Evolutionary conservation across 2,888 invertebrate genomes (phyloP).

Genomic region (Eugnorisma glareosa): DNA sequence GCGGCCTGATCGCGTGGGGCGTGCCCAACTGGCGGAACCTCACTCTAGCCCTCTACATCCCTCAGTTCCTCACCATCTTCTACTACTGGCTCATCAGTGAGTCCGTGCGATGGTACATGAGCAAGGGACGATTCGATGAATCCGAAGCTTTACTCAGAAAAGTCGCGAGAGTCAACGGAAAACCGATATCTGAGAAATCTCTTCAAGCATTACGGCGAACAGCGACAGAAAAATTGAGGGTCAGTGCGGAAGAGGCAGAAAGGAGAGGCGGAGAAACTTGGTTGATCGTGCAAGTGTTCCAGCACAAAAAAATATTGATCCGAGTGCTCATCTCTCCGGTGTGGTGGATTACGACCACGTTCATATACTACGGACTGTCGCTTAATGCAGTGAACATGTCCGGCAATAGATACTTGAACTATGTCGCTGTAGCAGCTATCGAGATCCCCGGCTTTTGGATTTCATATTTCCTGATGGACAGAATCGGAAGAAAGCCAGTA

Average conservation of each 20-base stretch:
- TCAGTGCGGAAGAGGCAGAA: conserved; percentile 48
- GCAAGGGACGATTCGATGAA: conserved; percentile 92
- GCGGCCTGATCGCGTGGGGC: conserved; percentile 93
- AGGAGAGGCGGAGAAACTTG: conserved; percentile 70
- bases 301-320: conserved; percentile 72
- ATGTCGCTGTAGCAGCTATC: conserved; percentile 90
- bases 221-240: conserved; percentile 71
- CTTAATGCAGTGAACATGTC: conserved; percentile 92
- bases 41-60: conserved; percentile 92
- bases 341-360: conserved; percentile 92
- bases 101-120: conserved; percentile 94
- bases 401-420: conserved; percentile 92
- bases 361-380: conserved; percentile 92
- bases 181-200: conserved; percentile 76
- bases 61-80: conserved; percentile 91
- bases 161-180: conserved; percentile 91
- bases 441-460: conserved; percentile 93
- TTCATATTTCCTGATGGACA: conserved; percentile 90
- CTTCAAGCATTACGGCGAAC: conserved; percentile 72
- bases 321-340: conserved; percentile 81
- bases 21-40: conserved; percentile 92
- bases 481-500: conserved; percentile 91
- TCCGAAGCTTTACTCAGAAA: conserved; percentile 91
- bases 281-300: conserved; percentile 77
- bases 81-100: conserved; percentile 93